Conservation (phyloP, 1,140 invertebrate genomes). For the Bombus superbus region DNA sequence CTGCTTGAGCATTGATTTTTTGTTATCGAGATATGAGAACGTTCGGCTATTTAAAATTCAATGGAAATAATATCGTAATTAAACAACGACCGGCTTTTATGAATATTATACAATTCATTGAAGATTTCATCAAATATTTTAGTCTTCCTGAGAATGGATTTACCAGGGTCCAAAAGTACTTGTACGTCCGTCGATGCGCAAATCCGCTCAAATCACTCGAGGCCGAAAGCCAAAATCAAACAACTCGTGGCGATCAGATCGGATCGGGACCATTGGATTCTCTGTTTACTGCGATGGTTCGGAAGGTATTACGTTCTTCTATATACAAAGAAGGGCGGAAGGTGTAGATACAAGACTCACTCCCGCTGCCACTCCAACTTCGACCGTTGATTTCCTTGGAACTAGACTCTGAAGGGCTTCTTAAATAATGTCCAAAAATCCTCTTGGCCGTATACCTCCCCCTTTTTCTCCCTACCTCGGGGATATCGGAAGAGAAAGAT, state of each 20-base stretch:
- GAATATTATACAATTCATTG: background rate
- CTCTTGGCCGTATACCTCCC: slow-evolving; percentile 30
- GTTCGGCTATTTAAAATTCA: background rate
- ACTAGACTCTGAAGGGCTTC: slow-evolving; percentile 61
- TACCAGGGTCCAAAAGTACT: slow-evolving; percentile 34
- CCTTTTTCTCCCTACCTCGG: background rate
- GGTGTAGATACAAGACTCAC: slow-evolving; percentile 42
- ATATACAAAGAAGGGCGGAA: slow-evolving; percentile 9
- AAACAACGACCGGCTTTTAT: background rate
- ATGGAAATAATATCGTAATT: background rate
- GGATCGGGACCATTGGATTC: slow-evolving; percentile 15
- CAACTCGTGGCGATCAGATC: slow-evolving; percentile 32
- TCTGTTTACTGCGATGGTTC: slow-evolving; percentile 60
- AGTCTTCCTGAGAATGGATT: slow-evolving; percentile 29
- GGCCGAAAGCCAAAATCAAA: slow-evolving; percentile 65
- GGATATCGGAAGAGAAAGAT: background rate
- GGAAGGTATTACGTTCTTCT: slow-evolving; percentile 59
- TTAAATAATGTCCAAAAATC: slow-evolving; percentile 72
- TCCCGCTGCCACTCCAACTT: slow-evolving; percentile 63
- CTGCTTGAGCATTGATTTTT: too few relatives aligned
- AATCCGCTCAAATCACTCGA: slow-evolving; percentile 57
- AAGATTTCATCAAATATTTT: background rate
- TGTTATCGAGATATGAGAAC: background rate
- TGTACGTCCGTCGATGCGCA: slow-evolving; percentile 21
- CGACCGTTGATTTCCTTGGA: slow-evolving; percentile 69